Conservation (phyloP, 2,113 vertebrate genomes). For the Ancistrus triradiatus region DNA sequence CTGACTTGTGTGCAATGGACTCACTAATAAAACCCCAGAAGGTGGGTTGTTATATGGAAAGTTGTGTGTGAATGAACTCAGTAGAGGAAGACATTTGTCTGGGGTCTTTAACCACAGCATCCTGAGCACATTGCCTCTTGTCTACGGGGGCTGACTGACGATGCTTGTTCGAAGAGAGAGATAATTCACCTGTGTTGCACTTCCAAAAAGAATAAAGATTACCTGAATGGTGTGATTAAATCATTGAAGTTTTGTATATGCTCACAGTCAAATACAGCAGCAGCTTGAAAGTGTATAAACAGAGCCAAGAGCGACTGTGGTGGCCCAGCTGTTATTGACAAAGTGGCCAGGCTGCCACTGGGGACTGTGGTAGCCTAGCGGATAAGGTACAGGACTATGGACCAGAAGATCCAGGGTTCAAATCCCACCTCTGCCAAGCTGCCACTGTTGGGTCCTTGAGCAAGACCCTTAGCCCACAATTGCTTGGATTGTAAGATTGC, state of each 20-base stretch:
- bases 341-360: no score
- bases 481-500: no score
- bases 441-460: no score
- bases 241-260: neutral
- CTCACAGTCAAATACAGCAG: neutral
- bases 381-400: no score
- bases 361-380: no score
- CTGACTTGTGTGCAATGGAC: neutral
- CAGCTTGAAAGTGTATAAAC: no score
- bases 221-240: slow-evolving; percentile 27
- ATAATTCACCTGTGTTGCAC: neutral
- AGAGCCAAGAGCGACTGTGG: no score
- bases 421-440: no score
- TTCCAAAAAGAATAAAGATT: slow-evolving; percentile 15
- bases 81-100: slow-evolving; percentile 62
- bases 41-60: slow-evolving; percentile 24
- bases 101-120: slow-evolving; percentile 66
- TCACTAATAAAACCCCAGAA: slow-evolving; percentile 21
- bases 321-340: no score
- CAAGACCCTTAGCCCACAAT: no score
- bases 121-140: slow-evolving; percentile 57
- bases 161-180: slow-evolving; percentile 6
- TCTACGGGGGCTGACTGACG: slow-evolving; percentile 22
- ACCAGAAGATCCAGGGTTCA: no score
- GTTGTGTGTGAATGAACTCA: slow-evolving; percentile 43